Evolutionary conservation across 2,113 vertebrate genomes (phyloP).

Genomic region (Corythaixoides concolor): DNA sequence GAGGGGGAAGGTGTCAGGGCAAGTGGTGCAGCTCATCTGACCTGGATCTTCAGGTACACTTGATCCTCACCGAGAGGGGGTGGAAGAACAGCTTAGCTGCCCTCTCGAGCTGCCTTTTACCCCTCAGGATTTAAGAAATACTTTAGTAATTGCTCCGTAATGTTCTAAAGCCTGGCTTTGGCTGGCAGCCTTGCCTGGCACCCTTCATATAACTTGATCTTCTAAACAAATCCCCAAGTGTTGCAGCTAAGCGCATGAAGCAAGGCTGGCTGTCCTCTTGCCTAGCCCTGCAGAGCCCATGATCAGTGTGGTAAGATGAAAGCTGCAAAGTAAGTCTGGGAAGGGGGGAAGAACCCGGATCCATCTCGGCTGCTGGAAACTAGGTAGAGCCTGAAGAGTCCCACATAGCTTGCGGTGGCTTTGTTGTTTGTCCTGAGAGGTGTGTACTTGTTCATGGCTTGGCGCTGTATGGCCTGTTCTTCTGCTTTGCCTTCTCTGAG

Average conservation of each 20-base stretch:
- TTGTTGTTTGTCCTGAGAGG: background rate
- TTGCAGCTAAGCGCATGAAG: background rate
- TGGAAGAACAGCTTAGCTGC: background rate
- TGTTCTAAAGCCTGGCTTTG: conserved; percentile 30
- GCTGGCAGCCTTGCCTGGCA: conserved; percentile 23
- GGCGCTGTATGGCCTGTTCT: background rate
- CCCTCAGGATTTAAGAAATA: conserved; percentile 17
- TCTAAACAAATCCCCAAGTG: conserved; percentile 11
- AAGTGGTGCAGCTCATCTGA: background rate
- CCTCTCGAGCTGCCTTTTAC: background rate
- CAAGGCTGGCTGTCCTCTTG: background rate
- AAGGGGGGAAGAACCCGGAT: fast-evolving
- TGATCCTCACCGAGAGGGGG: background rate
- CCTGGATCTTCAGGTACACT: background rate
- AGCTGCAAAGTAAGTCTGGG: background rate
- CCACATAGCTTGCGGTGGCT: background rate
- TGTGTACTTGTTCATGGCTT: background rate
- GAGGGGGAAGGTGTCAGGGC: background rate
- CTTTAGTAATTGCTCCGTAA: background rate
- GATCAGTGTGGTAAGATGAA: background rate
- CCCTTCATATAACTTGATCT: background rate
- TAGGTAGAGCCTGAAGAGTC: background rate
- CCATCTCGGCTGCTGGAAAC: background rate
- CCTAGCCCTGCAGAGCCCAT: background rate
- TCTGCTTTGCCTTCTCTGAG: background rate